phyloP scores from a whole-genome alignment of 2,113 vertebrate genomes.

The Penelope pileata region DNA sequence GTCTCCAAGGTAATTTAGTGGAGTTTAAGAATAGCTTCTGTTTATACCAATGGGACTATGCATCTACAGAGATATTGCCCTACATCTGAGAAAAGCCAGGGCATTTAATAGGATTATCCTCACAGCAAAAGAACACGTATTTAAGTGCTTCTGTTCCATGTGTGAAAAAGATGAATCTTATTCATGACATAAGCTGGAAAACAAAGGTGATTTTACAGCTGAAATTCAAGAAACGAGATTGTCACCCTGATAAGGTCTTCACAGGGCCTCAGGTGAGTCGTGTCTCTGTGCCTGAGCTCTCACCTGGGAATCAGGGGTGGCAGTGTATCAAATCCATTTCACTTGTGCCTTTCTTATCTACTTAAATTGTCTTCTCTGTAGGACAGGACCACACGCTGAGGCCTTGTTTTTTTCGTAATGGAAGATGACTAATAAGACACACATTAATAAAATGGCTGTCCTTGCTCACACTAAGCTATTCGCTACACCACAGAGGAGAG shows the following conservation, averaged over 20 bases:
- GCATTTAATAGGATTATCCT: background rate
- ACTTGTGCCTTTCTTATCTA: background rate
- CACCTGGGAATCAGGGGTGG: background rate
- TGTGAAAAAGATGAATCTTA: background rate
- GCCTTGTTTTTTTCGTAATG: background rate
- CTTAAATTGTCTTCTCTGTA: background rate
- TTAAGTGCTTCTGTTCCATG: background rate
- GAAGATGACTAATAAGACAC: background rate
- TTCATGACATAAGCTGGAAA: background rate
- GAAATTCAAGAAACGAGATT: background rate
- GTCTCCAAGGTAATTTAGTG: slow-evolving; percentile 11
- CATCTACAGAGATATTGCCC: slow-evolving; percentile 4
- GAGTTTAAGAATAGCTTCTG: slow-evolving; percentile 37
- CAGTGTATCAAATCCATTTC: background rate
- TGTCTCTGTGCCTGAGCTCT: background rate
- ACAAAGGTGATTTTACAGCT: background rate
- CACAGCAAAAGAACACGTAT: background rate
- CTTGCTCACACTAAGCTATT: background rate
- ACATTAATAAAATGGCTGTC: background rate
- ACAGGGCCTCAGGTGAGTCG: background rate
- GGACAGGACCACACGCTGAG: background rate
- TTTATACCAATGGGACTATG: background rate
- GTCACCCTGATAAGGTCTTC: background rate
- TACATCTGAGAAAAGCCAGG: slow-evolving; percentile 29
- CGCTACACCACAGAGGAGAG: background rate